Percentiles rank a stretch among this genome's conserved stretches.
phyloP scores from a whole-genome alignment of 2,113 vertebrate species.

The Microcebus ravelobensis region DNA sequence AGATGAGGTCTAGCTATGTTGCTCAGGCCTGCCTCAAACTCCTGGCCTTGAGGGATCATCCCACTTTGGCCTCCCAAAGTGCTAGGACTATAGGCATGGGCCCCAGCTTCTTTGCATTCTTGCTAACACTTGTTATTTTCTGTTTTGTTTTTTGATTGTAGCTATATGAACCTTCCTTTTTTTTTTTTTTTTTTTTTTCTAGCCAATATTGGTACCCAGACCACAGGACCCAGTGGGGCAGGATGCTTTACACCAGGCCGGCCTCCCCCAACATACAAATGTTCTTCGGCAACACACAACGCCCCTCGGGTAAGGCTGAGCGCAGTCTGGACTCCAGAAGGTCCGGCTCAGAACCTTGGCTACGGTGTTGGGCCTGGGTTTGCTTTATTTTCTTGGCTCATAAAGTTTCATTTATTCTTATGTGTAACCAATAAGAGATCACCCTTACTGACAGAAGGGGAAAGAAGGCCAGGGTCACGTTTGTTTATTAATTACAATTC shows the following conservation, averaged over 20 bases:
- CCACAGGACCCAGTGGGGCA: conserved; percentile 84
- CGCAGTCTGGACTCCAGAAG: neutral
- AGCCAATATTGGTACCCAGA: conserved; percentile 98
- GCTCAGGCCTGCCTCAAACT: too few species aligned
- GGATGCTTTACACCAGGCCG: conserved; percentile 77
- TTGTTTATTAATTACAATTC: neutral
- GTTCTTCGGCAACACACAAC: conserved; percentile 87
- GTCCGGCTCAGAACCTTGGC: neutral
- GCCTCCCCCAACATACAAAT: conserved; percentile 88
- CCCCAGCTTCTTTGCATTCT: neutral
- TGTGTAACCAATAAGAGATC: neutral
- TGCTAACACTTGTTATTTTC: neutral
- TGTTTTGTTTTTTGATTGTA: neutral
- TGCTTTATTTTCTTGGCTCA: neutral
- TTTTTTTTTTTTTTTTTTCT: neutral
- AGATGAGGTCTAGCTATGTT: too few species aligned
- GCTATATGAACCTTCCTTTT: neutral
- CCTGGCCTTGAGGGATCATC: too few species aligned
- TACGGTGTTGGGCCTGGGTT: neutral
- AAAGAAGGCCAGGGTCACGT: neutral
- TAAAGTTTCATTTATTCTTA: neutral
- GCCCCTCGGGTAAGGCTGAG: conserved; percentile 82
- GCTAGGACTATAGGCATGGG: too few species aligned
- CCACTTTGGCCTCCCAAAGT: too few species aligned
- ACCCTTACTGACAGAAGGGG: neutral